Evolutionary conservation across 2,888 invertebrate species (phyloP), one percentile per base, ranked within the genome.

Genomic region (Eucera pruinosa): DNA sequence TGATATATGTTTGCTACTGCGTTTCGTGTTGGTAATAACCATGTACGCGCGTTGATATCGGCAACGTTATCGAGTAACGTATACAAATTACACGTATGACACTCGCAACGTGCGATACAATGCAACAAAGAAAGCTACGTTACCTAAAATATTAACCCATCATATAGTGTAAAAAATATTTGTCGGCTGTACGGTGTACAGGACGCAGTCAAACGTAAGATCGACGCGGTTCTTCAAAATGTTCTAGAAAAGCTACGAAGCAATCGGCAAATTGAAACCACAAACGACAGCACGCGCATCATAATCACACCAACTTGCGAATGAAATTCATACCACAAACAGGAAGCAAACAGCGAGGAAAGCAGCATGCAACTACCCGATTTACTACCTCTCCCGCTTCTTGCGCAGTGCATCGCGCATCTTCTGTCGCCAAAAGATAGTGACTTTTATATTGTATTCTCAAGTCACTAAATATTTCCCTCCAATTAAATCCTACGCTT

Each of bases 121-220:
- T 52, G 23, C 39, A 62, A 18, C n/a, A 47, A 25, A 50, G 9
- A 48, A 50, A 67, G 5, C 23, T 64, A 68, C 64, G 25, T 80
- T 85, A 85, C 85, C 79, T 71, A 79, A 76, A 48, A 69, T 57
- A 62, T 72, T 78, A 83, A 75, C 70, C 58, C 83, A 84, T 85
- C 61, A 66, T 69, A 68, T 61, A 66, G 30, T 68, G 52, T 18
- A 43, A 66, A 50, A 43, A 64, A 54, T 69, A 57, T 62, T 60
- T 61, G 39, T 68, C 62, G 45, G 39, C 48, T 41, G 47, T 52
- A 47, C 52, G 39, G 47, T 41, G 15, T 58, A 58, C 41, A 50
- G 45, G 58, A 20, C 52, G 55, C 54, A 45, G 50, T 68, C 39
- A 69, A 52, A 67, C 43, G 61, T 68, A 57, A 45, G 2, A 70